Percentiles rank a stretch among this genome's conserved stretches.
Conservation (phyloP, 2,888 invertebrate species). For the Odontothrips loti region DNA sequence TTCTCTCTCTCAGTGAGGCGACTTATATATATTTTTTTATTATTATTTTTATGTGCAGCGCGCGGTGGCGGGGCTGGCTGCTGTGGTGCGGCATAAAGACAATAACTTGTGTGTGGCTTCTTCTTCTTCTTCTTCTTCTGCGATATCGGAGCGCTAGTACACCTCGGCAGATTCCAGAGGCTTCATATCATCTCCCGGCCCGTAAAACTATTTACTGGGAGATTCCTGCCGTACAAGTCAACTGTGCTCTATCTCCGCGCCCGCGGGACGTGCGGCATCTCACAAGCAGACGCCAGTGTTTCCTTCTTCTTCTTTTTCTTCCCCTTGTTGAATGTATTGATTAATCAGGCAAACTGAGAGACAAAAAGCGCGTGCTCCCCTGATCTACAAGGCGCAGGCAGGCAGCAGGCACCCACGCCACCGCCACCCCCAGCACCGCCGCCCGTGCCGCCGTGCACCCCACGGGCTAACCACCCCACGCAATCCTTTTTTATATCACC, state of each 20-base stretch:
- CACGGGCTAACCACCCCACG: constrained; percentile 23
- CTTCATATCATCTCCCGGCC: too few species aligned
- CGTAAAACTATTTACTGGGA: too few species aligned
- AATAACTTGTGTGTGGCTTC: background rate
- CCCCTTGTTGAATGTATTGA: background rate
- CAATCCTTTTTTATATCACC: constrained; percentile 25
- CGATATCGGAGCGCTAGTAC: too few species aligned
- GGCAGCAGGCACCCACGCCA: background rate
- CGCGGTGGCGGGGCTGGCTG: background rate
- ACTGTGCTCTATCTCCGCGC: too few species aligned
- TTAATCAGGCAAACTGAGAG: background rate
- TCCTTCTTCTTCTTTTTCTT: background rate
- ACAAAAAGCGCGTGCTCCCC: background rate
- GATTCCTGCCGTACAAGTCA: too few species aligned
- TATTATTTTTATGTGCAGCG: background rate
- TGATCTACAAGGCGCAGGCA: background rate
- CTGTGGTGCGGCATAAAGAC: background rate
- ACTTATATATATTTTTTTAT: too few species aligned
- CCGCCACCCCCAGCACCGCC: background rate
- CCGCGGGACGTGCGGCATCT: too few species aligned
- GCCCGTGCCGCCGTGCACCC: background rate
- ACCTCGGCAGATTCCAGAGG: too few species aligned
- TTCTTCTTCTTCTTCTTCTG: too few species aligned
- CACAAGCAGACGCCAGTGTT: too few species aligned
- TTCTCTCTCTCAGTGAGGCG: too few species aligned